These are phyloP conservation scores for Porites rus DNA, from an alignment of 92 coral and sea anemone species.

Conservation along the genomic window DNA sequence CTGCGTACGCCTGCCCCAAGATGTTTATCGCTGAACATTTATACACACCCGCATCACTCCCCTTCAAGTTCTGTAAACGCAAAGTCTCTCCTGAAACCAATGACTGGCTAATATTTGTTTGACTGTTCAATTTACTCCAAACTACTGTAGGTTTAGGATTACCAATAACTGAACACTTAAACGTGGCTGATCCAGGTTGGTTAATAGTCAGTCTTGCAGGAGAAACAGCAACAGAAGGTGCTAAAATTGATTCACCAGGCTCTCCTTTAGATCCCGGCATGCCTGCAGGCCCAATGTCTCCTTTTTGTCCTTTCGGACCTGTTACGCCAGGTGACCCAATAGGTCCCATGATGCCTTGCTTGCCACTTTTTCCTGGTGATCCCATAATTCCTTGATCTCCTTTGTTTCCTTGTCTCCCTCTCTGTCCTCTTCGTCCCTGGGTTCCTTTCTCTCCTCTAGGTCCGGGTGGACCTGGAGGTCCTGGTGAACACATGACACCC, in stretches of 20 bases:
- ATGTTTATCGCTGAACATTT: slow-evolving; percentile 47
- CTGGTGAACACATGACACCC: background rate
- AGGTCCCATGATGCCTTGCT: slow-evolving; percentile 43
- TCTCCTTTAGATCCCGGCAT: slow-evolving; percentile 63
- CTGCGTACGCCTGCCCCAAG: slow-evolving; percentile 33
- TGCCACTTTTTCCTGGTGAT: slow-evolving; percentile 26
- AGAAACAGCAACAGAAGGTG: slow-evolving; percentile 56
- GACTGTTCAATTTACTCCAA: slow-evolving; percentile 35
- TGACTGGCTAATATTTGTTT: background rate
- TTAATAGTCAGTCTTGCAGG: slow-evolving; percentile 47
- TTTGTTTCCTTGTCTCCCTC: slow-evolving; percentile 24
- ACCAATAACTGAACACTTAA: slow-evolving; percentile 49
- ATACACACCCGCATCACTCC: slow-evolving; percentile 45
- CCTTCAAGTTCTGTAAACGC: slow-evolving; percentile 11
- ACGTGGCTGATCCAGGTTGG: slow-evolving; percentile 49
- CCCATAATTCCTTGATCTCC: slow-evolving; percentile 44
- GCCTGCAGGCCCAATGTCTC: slow-evolving; percentile 38
- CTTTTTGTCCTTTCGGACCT: slow-evolving; percentile 43
- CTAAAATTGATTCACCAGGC: slow-evolving; percentile 57
- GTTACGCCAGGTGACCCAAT: slow-evolving; percentile 1
- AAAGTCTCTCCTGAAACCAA: slow-evolving; percentile 16
- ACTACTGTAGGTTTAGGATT: slow-evolving; percentile 48
- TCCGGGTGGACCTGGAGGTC: slow-evolving; percentile 45
- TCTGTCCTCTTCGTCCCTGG: slow-evolving; percentile 51
- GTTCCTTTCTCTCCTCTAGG: slow-evolving; percentile 26